A percentile compares a stretch with the other conserved stretches of the same genome.
phyloP scores from a whole-genome alignment of 1,140 invertebrate species.

The Spodoptera frugiperda region DNA sequence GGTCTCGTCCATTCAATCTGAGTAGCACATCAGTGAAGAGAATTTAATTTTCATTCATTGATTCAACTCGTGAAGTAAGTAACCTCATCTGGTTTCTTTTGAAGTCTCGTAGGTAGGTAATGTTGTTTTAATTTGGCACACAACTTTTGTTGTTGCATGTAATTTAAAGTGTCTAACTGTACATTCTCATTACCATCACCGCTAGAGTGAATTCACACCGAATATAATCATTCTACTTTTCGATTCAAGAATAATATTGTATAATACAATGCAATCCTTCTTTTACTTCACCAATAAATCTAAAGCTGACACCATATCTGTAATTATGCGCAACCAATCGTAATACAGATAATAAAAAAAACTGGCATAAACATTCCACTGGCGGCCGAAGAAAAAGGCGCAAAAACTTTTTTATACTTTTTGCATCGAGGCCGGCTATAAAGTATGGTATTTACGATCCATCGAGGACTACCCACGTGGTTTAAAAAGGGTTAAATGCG shows the following conservation, averaged over 20 bases:
- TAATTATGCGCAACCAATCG: not conserved
- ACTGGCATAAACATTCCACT: slow-evolving; percentile 31
- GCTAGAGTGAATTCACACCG: too few species aligned
- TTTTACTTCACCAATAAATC: too few species aligned
- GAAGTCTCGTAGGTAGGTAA: too few species aligned
- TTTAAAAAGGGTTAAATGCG: slow-evolving; percentile 21
- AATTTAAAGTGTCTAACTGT: too few species aligned
- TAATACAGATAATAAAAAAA: slow-evolving; percentile 12
- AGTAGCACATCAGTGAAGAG: not conserved
- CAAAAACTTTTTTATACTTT: slow-evolving; percentile 40
- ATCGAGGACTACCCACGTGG: slow-evolving; percentile 56
- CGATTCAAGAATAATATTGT: too few species aligned
- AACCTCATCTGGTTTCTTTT: not conserved
- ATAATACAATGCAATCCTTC: too few species aligned
- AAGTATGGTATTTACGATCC: slow-evolving; percentile 57
- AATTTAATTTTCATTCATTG: not conserved
- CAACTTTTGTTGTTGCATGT: too few species aligned
- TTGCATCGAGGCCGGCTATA: slow-evolving; percentile 47
- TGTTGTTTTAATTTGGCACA: too few species aligned
- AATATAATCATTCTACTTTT: too few species aligned
- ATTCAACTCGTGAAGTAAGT: not conserved
- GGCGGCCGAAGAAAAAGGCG: slow-evolving; percentile 40
- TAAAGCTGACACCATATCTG: not conserved
- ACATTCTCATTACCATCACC: too few species aligned
- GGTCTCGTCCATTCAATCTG: slow-evolving; percentile 1